These are phyloP conservation scores for Calypte anna DNA, from an alignment of 2,113 vertebrate species.

Conservation along the genomic window DNA sequence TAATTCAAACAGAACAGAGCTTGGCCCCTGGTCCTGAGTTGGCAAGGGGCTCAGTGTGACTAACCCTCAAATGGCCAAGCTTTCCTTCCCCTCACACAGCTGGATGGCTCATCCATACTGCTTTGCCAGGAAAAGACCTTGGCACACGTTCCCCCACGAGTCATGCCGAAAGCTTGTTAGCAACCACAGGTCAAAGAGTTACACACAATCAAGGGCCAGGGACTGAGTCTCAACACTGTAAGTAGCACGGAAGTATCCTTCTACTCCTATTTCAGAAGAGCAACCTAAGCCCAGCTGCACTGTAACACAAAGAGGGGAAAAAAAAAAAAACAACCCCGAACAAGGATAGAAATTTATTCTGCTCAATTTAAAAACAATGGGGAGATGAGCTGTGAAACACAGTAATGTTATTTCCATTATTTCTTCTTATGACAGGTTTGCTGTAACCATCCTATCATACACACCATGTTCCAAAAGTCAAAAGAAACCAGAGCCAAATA, in stretches of 20 bases:
- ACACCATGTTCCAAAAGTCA: background rate
- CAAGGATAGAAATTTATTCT: background rate
- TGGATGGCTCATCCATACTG: background rate
- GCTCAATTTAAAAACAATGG: background rate
- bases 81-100: background rate
- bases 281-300: background rate
- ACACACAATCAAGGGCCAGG: background rate
- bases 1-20: background rate
- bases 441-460: background rate
- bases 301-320: background rate
- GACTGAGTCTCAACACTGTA: background rate
- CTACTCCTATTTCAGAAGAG: background rate
- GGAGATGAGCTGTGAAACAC: background rate
- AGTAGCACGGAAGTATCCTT: rapidly evolving
- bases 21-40: background rate
- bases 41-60: background rate
- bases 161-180: background rate
- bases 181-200: background rate
- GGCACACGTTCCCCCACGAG: background rate
- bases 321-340: background rate
- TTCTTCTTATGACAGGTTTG: background rate
- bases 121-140: background rate
- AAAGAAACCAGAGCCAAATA: background rate
- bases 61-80: background rate
- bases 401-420: background rate